A percentile compares a stretch with the other conserved stretches of the same genome.
These are phyloP conservation scores for Oreotragus oreotragus DNA, from an alignment of 2,113 vertebrate genomes.

Conservation along the genomic window DNA sequence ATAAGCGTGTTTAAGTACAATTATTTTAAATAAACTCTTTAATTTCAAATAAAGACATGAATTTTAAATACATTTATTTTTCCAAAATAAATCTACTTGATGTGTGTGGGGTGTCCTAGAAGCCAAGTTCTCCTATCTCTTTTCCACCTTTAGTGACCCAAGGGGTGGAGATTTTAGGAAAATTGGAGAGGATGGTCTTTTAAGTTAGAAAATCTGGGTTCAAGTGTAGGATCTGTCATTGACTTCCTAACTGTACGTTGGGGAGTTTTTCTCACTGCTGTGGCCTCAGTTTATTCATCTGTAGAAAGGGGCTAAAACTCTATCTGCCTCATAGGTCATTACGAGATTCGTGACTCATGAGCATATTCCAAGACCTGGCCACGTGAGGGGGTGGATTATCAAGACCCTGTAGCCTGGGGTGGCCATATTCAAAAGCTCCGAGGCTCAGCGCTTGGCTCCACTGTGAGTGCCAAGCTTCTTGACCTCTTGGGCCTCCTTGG, in stretches of 20 bases:
- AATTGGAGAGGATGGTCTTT: neutral
- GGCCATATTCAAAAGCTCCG: rapidly evolving
- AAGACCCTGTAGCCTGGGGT: neutral
- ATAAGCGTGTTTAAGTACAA: neutral
- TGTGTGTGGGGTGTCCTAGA: neutral
- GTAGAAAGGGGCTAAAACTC: neutral
- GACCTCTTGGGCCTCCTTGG: neutral
- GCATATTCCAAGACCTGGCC: no score
- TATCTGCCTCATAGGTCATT: neutral
- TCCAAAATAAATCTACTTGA: neutral
- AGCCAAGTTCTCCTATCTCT: neutral
- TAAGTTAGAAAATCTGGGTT: neutral
- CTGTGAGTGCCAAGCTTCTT: rapidly evolving
- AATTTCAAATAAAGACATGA: neutral
- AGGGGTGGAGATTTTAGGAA: neutral
- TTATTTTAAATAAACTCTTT: neutral
- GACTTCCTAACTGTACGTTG: neutral
- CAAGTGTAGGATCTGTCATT: neutral
- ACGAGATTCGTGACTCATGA: neutral
- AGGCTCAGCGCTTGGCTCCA: neutral
- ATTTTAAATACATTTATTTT: neutral
- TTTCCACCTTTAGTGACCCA: neutral
- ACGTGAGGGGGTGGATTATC: rapidly evolving
- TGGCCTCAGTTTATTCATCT: neutral
- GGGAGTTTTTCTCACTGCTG: neutral